These are phyloP conservation scores for Phalloptychus januarius DNA, from an alignment of 2,797 vertebrate species.

Conservation along the genomic window DNA sequence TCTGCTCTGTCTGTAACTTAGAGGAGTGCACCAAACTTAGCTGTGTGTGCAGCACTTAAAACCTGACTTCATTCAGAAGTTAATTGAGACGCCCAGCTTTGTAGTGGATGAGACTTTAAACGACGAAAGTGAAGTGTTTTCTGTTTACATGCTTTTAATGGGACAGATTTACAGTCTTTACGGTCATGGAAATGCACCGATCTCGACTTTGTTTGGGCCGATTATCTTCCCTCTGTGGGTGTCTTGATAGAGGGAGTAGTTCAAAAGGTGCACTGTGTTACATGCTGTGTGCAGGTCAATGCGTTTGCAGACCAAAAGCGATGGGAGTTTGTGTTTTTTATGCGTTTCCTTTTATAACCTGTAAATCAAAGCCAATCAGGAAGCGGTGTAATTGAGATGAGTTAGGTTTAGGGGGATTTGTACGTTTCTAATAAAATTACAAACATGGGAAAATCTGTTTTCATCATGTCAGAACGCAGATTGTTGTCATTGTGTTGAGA, in stretches of 20 bases:
- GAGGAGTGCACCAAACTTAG: not conserved
- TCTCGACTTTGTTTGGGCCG: not conserved
- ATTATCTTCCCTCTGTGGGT: not conserved
- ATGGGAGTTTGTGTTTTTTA: not conserved
- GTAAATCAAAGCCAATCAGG: not conserved
- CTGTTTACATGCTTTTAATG: not conserved
- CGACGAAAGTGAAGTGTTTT: no score
- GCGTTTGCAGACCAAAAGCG: not conserved
- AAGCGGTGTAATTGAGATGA: not conserved
- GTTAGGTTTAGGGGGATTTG: not conserved
- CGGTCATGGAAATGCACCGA: not conserved
- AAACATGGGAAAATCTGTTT: not conserved
- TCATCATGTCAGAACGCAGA: not conserved
- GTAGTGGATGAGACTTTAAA: not conserved
- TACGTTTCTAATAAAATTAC: not conserved
- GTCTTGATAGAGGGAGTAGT: not conserved
- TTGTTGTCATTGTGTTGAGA: not conserved
- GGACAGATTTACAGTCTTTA: not conserved
- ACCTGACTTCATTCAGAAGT: not conserved
- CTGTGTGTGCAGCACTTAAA: not conserved
- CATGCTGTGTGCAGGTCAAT: not conserved
- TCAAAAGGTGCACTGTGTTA: not conserved
- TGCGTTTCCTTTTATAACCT: not conserved
- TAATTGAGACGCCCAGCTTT: not conserved
- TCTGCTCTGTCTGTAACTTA: slow-evolving; percentile 1